These are phyloP conservation scores for Drosophila biarmipes DNA, from an alignment of 1,140 invertebrate species.

Conservation along the genomic window DNA sequence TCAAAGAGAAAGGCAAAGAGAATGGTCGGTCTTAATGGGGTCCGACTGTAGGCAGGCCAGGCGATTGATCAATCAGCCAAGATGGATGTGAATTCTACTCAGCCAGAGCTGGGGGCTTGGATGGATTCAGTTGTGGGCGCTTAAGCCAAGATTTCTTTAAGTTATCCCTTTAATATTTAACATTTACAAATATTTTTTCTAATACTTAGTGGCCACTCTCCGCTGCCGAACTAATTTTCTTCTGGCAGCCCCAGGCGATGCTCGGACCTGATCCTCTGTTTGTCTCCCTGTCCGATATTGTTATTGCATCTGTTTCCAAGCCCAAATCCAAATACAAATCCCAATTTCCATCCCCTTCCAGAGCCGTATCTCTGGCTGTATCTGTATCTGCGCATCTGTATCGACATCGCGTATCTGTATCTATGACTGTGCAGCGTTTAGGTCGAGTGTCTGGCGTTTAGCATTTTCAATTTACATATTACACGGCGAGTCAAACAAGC, in stretches of 20 bases:
- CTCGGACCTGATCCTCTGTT: conserved; percentile 14
- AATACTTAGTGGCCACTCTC: no score
- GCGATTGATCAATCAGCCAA: conserved; percentile 32
- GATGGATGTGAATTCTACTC: conserved; percentile 1
- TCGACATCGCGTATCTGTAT: conserved; percentile 39
- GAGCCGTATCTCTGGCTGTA: conserved; percentile 31
- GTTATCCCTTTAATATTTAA: neutral
- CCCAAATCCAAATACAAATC: neutral
- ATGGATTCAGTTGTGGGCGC: neutral
- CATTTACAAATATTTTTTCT: no score
- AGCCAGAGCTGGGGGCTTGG: neutral
- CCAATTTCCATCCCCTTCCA: conserved; percentile 6
- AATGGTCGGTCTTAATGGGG: conserved; percentile 47
- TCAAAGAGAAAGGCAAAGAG: conserved; percentile 70
- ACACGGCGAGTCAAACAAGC: conserved; percentile 75
- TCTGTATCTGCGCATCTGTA: conserved; percentile 39
- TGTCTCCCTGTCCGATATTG: conserved; percentile 33
- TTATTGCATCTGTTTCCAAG: conserved; percentile 27
- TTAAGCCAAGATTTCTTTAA: neutral
- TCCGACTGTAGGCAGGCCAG: conserved; percentile 28
- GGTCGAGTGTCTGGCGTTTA: conserved; percentile 78
- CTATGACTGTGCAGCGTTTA: conserved; percentile 34
- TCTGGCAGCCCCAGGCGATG: conserved; percentile 9
- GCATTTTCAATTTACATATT: conserved; percentile 83
- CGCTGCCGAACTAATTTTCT: conserved; percentile 17